phyloP scores from a whole-genome alignment of 2,888 invertebrate species.

The Coecobrya sp. region DNA sequence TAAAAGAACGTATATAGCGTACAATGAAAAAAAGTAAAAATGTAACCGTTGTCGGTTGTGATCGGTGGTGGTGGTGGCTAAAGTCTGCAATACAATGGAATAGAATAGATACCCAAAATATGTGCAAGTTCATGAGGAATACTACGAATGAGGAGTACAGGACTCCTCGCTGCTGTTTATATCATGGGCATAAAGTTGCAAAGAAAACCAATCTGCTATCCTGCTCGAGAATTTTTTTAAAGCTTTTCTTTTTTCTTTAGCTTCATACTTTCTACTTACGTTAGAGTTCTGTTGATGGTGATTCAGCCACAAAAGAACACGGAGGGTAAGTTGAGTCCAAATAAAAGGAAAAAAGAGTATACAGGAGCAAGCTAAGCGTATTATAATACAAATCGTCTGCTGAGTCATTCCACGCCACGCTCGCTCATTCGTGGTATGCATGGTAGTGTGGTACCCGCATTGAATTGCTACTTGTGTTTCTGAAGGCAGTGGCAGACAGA shows the following conservation, averaged over 20 bases:
- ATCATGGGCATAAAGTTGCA: not conserved
- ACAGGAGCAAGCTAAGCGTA: not conserved
- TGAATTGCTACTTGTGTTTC: not conserved
- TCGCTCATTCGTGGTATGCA: constrained; percentile 9
- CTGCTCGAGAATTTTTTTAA: constrained; percentile 30
- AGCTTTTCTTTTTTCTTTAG: constrained; percentile 7
- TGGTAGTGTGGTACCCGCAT: not conserved
- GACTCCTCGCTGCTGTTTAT: not conserved
- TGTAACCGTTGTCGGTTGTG: constrained; percentile 38
- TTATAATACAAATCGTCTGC: constrained; percentile 43
- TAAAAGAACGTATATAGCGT: not conserved
- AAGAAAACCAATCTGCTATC: not conserved
- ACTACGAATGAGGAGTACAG: not conserved
- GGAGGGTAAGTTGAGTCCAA: constrained; percentile 11
- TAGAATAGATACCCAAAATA: not conserved
- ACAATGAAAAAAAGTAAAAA: not conserved
- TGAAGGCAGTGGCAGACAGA: not conserved
- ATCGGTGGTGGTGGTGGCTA: constrained; percentile 38
- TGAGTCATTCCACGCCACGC: constrained; percentile 53
- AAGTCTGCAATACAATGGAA: constrained; percentile 13
- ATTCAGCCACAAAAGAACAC: constrained; percentile 38
- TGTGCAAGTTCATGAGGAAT: not conserved
- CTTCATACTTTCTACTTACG: not conserved
- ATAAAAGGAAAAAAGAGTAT: constrained; percentile 16
- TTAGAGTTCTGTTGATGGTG: not conserved